Conservation (phyloP, 92 coral and sea anemone genomes). For the Montipora capitata region DNA sequence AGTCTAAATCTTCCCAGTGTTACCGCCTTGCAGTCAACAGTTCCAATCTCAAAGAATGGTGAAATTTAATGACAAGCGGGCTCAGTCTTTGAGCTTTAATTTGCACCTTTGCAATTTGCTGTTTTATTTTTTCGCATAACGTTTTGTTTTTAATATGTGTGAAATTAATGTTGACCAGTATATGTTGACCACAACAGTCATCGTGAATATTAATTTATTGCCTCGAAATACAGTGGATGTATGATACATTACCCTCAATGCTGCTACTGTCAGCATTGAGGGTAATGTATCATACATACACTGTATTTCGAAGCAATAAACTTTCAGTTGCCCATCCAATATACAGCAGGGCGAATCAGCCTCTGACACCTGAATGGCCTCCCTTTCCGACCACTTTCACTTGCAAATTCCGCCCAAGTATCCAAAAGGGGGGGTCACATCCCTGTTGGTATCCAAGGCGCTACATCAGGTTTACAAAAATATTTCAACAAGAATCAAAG, state of each 20-base stretch:
- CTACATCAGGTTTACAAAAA: not conserved
- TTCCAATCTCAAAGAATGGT: no score
- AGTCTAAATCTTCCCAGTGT: no score
- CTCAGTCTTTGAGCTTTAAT: not conserved
- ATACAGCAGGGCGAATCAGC: conserved; percentile 2
- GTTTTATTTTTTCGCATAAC: no score
- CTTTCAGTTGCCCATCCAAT: not conserved
- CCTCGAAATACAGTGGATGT: no score
- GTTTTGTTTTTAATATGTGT: no score
- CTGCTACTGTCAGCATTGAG: not conserved
- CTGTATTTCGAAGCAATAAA: not conserved
- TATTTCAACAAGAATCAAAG: not conserved
- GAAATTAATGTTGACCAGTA: not conserved
- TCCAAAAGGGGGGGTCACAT: conserved; percentile 1
- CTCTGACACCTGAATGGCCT: not conserved
- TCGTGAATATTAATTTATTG: not conserved
- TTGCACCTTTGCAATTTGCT: not conserved
- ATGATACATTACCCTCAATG: conserved; percentile 1
- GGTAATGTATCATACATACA: not conserved
- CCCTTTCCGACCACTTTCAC: not conserved
- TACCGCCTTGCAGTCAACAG: no score
- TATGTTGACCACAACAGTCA: not conserved
- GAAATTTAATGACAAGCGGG: no score
- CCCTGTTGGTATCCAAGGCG: not conserved
- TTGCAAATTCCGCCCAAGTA: conserved; percentile 6